Conservation (phyloP, 2,113 vertebrate genomes). For the Oryzias woworae region DNA sequence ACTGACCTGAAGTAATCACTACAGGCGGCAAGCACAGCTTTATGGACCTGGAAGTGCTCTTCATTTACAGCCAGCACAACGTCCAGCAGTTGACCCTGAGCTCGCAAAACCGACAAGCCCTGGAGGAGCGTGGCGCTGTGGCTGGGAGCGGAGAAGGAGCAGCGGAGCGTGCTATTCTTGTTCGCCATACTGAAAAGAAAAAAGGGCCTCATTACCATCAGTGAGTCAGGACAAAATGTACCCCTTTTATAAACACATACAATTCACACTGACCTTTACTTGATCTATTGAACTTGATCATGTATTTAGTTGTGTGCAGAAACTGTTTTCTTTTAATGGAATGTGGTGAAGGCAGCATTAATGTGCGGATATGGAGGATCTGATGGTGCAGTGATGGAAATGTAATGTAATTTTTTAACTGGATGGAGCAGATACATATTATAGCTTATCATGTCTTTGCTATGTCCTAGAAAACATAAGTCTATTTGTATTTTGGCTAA, state of each 20-base stretch:
- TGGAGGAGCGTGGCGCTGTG: constrained; percentile 91
- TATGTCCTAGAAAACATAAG: neutral
- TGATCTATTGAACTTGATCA: constrained; percentile 3
- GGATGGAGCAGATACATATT: neutral
- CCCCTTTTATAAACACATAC: neutral
- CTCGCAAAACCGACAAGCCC: constrained; percentile 88
- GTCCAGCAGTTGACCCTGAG: constrained; percentile 92
- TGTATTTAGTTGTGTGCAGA: neutral
- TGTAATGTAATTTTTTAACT: constrained; percentile 22
- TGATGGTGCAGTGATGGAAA: constrained; percentile 25
- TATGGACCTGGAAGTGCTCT: constrained; percentile 93
- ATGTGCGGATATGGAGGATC: neutral
- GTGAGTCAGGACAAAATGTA: constrained; percentile 16
- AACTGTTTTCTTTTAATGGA: neutral
- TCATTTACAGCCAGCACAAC: constrained; percentile 90
- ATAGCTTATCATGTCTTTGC: constrained; percentile 1
- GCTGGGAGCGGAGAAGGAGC: constrained; percentile 92
- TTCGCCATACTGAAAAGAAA: constrained; percentile 88
- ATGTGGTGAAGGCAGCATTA: neutral
- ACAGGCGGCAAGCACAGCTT: constrained; percentile 95
- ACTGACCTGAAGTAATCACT: constrained; percentile 98
- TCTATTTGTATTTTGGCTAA: no score
- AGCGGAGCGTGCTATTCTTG: constrained; percentile 89
- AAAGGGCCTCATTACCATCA: constrained; percentile 36
- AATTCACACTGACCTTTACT: neutral